phyloP scores from a whole-genome alignment of 2,888 invertebrate species.

The Odontocerum albicorne region DNA sequence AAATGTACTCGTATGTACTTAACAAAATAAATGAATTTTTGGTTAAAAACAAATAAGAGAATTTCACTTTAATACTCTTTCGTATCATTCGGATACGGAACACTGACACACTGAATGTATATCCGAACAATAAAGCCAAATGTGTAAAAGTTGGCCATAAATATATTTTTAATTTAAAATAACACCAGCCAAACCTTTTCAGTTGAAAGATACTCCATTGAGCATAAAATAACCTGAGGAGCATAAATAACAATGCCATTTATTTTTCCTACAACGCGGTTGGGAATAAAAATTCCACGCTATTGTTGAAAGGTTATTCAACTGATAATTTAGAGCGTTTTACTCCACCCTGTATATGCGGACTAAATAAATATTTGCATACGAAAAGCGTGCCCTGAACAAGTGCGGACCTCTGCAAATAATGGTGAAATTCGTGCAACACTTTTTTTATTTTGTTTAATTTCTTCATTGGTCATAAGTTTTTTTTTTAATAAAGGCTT shows the following conservation, averaged over 20 bases:
- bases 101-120: too few relatives aligned
- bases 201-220: constrained; percentile 12
- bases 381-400: constrained; percentile 15
- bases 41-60: not conserved
- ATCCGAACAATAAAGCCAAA: too few relatives aligned
- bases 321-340: constrained; percentile 27
- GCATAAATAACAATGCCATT: constrained; percentile 22
- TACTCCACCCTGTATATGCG: constrained; percentile 25
- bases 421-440: constrained; percentile 5
- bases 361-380: constrained; percentile 29
- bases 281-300: constrained; percentile 20
- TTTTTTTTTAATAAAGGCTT: too few relatives aligned
- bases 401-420: too few relatives aligned
- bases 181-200: constrained; percentile 1
- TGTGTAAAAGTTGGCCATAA: not conserved
- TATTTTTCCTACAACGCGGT: constrained; percentile 13
- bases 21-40: not conserved
- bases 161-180: constrained; percentile 11
- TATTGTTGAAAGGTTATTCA: constrained; percentile 24
- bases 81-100: too few relatives aligned
- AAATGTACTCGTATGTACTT: not conserved
- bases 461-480: not conserved
- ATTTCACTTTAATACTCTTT: too few relatives aligned
- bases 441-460: constrained; percentile 1
- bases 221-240: constrained; percentile 27